Evolutionary conservation across 2,113 vertebrate species (phyloP).

Genomic region (Chinchilla lanigera): DNA sequence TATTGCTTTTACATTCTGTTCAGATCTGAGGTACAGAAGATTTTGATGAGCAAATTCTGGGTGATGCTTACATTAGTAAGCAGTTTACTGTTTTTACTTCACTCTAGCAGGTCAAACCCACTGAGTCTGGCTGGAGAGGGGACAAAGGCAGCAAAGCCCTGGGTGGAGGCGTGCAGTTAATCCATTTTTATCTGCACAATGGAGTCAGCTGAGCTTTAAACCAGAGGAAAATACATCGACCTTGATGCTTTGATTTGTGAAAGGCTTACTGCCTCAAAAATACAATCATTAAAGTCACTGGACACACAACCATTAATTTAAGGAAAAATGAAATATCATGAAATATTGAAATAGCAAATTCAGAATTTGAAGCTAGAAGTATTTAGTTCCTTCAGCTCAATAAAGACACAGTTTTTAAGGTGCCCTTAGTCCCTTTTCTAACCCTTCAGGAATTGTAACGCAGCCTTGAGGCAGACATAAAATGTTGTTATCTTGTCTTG

Average conservation of each 20-base stretch:
- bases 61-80: not conserved
- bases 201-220: not conserved
- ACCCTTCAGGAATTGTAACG: not conserved
- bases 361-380: conserved; percentile 52
- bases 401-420: conserved; percentile 27
- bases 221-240: not conserved
- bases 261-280: conserved; percentile 33
- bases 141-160: not conserved
- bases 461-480: conserved; percentile 21
- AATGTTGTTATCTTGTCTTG: not conserved
- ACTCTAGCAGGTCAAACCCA: not conserved
- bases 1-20: not conserved
- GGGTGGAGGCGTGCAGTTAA: not conserved
- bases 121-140: not conserved
- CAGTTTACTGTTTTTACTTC: not conserved
- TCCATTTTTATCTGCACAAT: conserved; percentile 40
- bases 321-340: conserved; percentile 24
- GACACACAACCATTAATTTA: conserved; percentile 27
- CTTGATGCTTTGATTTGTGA: conserved; percentile 31
- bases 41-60: not conserved
- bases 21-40: not conserved
- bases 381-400: conserved; percentile 23
- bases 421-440: not conserved
- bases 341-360: conserved; percentile 46
- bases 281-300: conserved; percentile 12